Evolutionary conservation across 2,888 invertebrate genomes (phyloP).

Genomic region (Plusia festucae): DNA sequence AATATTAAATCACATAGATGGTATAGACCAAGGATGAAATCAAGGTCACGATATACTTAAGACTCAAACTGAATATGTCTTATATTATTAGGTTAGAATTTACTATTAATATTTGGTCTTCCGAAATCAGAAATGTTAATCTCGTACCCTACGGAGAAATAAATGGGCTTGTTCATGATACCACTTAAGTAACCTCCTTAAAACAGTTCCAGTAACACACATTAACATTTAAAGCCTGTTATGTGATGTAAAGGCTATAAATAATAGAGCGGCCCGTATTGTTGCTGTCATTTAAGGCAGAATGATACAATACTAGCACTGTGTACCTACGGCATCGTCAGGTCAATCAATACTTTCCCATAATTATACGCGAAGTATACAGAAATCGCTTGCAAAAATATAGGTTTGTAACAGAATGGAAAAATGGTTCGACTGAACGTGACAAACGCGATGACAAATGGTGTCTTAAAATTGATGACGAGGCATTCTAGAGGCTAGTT

Average conservation of each 20-base stretch:
- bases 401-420: slow-evolving; percentile 17
- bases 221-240: slow-evolving; percentile 1
- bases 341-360: slow-evolving; percentile 47
- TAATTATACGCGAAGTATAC: slow-evolving; percentile 18
- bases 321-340: slow-evolving; percentile 34
- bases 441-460: slow-evolving; percentile 46
- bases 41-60: not conserved
- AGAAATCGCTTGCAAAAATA: slow-evolving; percentile 33
- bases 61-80: not conserved
- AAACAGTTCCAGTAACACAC: not conserved
- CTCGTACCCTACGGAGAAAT: not conserved
- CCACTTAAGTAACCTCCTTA: slow-evolving; percentile 1
- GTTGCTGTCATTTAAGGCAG: not conserved
- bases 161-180: not conserved
- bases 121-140: not conserved
- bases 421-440: slow-evolving; percentile 30
- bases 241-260: not conserved
- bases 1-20: slow-evolving; percentile 50
- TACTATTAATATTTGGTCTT: not conserved
- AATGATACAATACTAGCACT: not conserved
- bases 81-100: not conserved
- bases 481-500: slow-evolving; percentile 13
- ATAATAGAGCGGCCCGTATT: not conserved
- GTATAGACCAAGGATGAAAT: slow-evolving; percentile 3
- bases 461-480: slow-evolving; percentile 39